Evolutionary conservation across 2,888 invertebrate species (phyloP), one percentile per base, ranked within the genome.

Genomic region (Pantelozetes paolii): DNA sequence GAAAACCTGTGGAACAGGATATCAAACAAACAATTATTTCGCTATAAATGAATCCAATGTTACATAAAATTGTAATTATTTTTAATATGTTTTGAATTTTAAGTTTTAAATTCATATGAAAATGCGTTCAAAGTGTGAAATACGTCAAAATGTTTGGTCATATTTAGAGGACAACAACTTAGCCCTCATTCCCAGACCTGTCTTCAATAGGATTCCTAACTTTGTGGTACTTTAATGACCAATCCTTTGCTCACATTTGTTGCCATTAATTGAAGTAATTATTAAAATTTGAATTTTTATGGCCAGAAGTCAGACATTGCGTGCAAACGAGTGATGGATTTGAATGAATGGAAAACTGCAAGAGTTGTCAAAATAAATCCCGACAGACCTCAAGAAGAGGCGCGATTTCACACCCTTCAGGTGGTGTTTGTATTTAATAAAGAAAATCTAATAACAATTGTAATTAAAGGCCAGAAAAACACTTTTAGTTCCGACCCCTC

Each of bases 301-400:
- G 28, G 13, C 5, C 23, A 57, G 57, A 57, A 28, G 28, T 57
- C 57, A 28, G 57, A 57, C 57, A 57, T 57, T 1, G 57, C 57
- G 13, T 57, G 57, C 28, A 28, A 57, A 13, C 3, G 15, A 28
- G 57, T 18, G 1, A 13, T 57, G 28, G 28, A 28, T 28, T 18
- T 28, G 18, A 57, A 28, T 26, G 57, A 57, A 18, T 57, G 26
- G 3, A 57, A 1, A 15, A 28, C 26, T 15, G 57, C 57, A 57
- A 26, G 57, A 30, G 57, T 57, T 28, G 57, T 57, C 57, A 57
- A 57, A 57, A 57, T 57, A 57, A 57, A 57, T 57, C 57, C 57
- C 5, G 57, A 57, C 28, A 57, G 18, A 28, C 57, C 57, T 57
- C 57, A 57, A 18, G 28, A 28, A 3, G 5, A 6, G 28, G 57